phyloP scores from a whole-genome alignment of 2,888 invertebrate species.

The Nomada hirtipes region DNA sequence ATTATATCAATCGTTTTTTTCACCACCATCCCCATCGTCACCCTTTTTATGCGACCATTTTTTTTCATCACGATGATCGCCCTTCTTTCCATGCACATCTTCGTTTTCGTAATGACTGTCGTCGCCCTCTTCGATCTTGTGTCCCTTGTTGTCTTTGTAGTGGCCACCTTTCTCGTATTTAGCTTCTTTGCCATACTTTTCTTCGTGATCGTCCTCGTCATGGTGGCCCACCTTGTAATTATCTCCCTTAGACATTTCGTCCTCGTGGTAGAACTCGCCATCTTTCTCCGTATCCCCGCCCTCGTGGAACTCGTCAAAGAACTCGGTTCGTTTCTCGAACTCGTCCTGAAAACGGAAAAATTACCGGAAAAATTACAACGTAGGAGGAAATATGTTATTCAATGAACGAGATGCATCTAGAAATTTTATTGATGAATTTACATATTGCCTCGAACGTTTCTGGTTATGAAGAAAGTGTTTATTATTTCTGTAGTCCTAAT shows the following conservation, averaged over 20 bases:
- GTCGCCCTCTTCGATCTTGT: slow-evolving; percentile 86
- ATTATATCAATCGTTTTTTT: slow-evolving; percentile 5
- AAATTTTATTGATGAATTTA: background rate
- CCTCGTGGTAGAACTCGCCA: slow-evolving; percentile 87
- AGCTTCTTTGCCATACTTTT: slow-evolving; percentile 86
- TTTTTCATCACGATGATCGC: slow-evolving; percentile 85
- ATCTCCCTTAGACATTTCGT: slow-evolving; percentile 86
- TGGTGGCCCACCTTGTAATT: slow-evolving; percentile 86
- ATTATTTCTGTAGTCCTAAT: no score
- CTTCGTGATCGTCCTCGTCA: slow-evolving; percentile 85
- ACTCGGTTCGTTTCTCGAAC: slow-evolving; percentile 90
- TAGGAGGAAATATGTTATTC: no score
- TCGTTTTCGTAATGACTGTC: slow-evolving; percentile 86
- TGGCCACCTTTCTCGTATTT: slow-evolving; percentile 86
- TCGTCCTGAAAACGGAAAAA: slow-evolving; percentile 85
- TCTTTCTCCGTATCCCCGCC: slow-evolving; percentile 88
- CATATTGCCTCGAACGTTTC: no score
- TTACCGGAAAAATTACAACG: background rate
- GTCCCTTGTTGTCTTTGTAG: slow-evolving; percentile 86
- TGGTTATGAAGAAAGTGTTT: background rate
- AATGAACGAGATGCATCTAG: no score
- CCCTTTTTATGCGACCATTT: slow-evolving; percentile 87
- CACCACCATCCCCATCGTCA: slow-evolving; percentile 75
- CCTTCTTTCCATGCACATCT: slow-evolving; percentile 85
- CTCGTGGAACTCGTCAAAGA: slow-evolving; percentile 91